Evolutionary conservation across 2,797 vertebrate species (phyloP).

Genomic region (Pelochelys cantorii): DNA sequence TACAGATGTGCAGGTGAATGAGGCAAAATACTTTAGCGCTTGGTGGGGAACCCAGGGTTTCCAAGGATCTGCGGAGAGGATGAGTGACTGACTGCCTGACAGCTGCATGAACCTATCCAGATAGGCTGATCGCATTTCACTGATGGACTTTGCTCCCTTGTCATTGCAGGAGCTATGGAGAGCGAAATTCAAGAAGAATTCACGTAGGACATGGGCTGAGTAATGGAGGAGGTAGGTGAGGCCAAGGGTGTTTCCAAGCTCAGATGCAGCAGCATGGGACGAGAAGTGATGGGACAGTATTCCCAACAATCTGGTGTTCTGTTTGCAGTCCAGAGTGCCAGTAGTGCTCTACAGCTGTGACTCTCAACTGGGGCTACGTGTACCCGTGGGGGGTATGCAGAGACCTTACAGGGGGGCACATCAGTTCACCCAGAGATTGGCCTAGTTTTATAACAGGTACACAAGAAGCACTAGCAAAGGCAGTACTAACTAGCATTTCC

Average conservation of each 20-base stretch:
- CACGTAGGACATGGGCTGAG: slow-evolving; percentile 74
- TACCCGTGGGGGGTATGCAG: too few relatives aligned
- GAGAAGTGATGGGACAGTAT: neutral
- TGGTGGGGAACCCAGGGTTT: slow-evolving; percentile 79
- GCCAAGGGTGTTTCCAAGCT: neutral
- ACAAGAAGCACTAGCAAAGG: too few relatives aligned
- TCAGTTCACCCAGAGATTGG: too few relatives aligned
- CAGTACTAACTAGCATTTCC: too few relatives aligned
- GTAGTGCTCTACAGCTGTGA: neutral
- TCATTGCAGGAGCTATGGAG: slow-evolving; percentile 77
- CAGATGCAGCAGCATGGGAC: neutral
- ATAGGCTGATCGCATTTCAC: neutral
- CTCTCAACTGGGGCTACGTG: too few relatives aligned
- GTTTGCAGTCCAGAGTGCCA: neutral
- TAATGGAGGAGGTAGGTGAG: slow-evolving; percentile 81
- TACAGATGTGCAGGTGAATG: slow-evolving; percentile 45
- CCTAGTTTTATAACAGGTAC: too few relatives aligned
- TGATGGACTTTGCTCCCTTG: slow-evolving; percentile 43
- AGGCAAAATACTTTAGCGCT: slow-evolving; percentile 64
- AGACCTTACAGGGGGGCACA: too few relatives aligned
- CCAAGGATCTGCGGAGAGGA: slow-evolving; percentile 18
- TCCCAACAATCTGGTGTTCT: neutral
- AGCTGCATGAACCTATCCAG: slow-evolving; percentile 41
- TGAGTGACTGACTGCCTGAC: slow-evolving; percentile 72
- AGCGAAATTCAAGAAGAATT: slow-evolving; percentile 76